Base-by-base conservation (phyloP, 2,113 vertebrate species). In the Camarhynchus parvulus region DNA sequence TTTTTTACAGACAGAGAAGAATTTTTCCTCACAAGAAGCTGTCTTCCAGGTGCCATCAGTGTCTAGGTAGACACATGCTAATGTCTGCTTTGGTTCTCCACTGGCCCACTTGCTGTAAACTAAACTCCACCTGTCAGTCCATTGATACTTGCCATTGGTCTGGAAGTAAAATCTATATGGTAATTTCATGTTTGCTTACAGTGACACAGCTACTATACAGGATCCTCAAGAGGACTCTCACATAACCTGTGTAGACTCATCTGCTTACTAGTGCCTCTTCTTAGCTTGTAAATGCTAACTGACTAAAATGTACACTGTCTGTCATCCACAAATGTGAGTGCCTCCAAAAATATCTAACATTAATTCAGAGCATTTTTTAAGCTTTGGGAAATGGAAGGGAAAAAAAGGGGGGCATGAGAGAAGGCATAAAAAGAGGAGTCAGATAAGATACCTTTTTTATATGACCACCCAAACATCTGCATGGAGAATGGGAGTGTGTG, bases 81-180 rank as follows among this genome's bases (percentile, higher is more conserved):
- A 94, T 94, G 98, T 98, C 90, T 97, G 87, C 84, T 96, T 98
- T 31, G 99, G 99, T 72, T 99, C 99, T 37, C 97, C 95, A 0
- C n/a, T 24, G 25, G 97, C 98, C 99, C 99, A 99, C 74, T 98
- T 99, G 42, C 98, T 98, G 87, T 98, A 99, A 37, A 89, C 95
- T 85, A 99, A 81, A 35, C 77, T 92, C 99, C 99, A 99, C 58
- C 97, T 98, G 88, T 99, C 99, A 6, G 96, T 98, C 99, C 99
- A 99, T 25, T 92, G 97, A 80, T 98, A 99, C 16, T 97, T 98
- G 55, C 98, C 97, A 49, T 69, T 92, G 9, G 98, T 99, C 99
- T 99, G 94, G 42, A 94, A 96, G 58, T 66, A 91, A 55, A 95
- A 89, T 82, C 23, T 41, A 1, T 46, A 8, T 10, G 7, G 11